Evolutionary conservation across 2,888 invertebrate genomes (phyloP).

Genomic region (Pseudeuparius sepicola): DNA sequence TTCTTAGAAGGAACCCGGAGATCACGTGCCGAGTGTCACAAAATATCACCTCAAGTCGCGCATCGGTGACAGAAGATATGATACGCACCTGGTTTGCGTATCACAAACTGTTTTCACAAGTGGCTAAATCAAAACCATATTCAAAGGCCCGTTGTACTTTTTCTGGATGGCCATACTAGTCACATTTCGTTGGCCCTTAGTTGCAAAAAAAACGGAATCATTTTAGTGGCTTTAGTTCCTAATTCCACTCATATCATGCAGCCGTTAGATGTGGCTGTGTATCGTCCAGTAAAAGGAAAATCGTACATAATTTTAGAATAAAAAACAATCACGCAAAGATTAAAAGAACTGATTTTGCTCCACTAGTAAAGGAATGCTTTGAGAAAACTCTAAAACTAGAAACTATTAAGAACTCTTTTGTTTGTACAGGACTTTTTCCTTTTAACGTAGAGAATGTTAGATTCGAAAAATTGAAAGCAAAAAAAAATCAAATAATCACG

Average conservation of each 20-base stretch:
- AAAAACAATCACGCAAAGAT: constrained; percentile 2
- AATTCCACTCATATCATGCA: constrained; percentile 1
- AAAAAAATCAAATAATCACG: constrained; percentile 1
- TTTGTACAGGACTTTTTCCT: constrained; percentile 3
- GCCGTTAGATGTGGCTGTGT: constrained; percentile 1
- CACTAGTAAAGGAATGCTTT: constrained; percentile 1
- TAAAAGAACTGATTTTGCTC: constrained; percentile 3
- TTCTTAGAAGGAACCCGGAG: too few relatives aligned
- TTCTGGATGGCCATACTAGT: too few relatives aligned
- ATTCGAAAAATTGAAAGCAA: not conserved
- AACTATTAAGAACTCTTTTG: constrained; percentile 2
- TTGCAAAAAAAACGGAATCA: constrained; percentile 3
- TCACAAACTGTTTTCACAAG: too few relatives aligned
- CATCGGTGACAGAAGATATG: too few relatives aligned
- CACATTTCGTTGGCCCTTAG: too few relatives aligned
- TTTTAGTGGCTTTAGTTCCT: constrained; percentile 3
- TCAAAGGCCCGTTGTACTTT: too few relatives aligned
- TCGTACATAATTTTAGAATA: constrained; percentile 3
- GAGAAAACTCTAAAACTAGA: constrained; percentile 3
- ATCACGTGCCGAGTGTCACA: too few relatives aligned
- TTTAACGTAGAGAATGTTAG: constrained; percentile 2
- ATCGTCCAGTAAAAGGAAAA: constrained; percentile 3
- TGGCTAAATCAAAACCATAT: too few relatives aligned
- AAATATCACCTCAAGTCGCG: too few relatives aligned
- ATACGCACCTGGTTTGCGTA: too few relatives aligned